phyloP scores from a whole-genome alignment of 2,797 vertebrate genomes.

The Falco rusticolus region DNA sequence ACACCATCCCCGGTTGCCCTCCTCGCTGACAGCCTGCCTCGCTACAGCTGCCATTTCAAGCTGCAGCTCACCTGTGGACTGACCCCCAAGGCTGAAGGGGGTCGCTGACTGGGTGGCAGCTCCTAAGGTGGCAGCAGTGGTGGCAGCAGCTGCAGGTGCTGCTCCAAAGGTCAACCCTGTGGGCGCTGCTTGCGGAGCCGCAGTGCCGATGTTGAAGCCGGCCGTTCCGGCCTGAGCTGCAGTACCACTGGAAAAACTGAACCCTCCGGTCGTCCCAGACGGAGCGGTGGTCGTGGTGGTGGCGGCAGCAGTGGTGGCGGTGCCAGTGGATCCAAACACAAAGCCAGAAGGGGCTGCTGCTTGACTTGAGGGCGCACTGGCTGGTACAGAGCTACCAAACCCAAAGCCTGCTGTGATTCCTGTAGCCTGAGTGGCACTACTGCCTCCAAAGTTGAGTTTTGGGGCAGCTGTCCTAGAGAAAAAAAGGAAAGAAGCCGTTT shows the following conservation, averaged over 20 bases:
- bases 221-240: neutral
- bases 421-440: constrained; percentile 65
- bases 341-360: constrained; percentile 71
- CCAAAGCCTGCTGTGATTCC: constrained; percentile 62
- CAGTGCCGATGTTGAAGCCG: neutral
- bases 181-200: neutral
- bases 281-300: neutral
- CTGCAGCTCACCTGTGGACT: neutral
- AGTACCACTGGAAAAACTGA: constrained; percentile 66
- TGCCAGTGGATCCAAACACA: constrained; percentile 55
- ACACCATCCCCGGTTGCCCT: fast-evolving
- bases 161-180: constrained; percentile 51
- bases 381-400: constrained; percentile 66
- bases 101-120: constrained; percentile 54
- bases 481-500: neutral
- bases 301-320: neutral
- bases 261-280: constrained; percentile 44
- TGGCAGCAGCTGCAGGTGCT: neutral
- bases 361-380: constrained; percentile 54
- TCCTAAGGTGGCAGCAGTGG: neutral
- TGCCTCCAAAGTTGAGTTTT: constrained; percentile 76
- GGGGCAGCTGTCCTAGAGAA: constrained; percentile 56
- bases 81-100: constrained; percentile 73
- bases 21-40: neutral
- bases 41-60: neutral